Evolutionary conservation across 2,797 vertebrate species (phyloP).

Genomic region (Poecilia gillii): DNA sequence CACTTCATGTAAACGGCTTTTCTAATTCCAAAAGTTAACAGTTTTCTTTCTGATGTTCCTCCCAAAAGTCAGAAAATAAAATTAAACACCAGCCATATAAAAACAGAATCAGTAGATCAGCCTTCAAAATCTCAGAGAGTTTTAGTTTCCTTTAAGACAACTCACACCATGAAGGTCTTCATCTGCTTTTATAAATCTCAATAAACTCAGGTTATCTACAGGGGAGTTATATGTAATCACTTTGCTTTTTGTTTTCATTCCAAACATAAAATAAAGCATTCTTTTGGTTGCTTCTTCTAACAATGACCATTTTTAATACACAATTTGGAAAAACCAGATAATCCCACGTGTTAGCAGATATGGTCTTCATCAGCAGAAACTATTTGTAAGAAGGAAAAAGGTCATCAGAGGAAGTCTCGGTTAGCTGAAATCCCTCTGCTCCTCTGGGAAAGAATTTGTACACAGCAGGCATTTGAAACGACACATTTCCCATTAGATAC

Average conservation of each 20-base stretch:
- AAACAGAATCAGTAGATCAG: neutral
- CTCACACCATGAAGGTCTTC: neutral
- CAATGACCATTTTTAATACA: slow-evolving; percentile 6
- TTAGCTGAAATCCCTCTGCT: neutral
- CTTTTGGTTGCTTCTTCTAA: neutral
- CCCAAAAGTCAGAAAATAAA: neutral
- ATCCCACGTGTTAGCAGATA: slow-evolving; percentile 30
- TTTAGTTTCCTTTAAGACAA: neutral
- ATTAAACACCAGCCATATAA: neutral
- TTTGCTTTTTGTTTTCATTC: neutral
- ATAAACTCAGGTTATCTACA: neutral
- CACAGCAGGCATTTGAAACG: neutral
- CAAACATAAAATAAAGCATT: neutral
- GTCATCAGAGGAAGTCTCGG: neutral
- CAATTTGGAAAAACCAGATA: slow-evolving; percentile 9
- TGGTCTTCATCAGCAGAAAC: slow-evolving; percentile 15
- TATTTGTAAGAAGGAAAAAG: slow-evolving; percentile 6
- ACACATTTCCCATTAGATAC: slow-evolving; percentile 18
- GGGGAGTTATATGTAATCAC: neutral
- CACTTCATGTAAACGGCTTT: neutral
- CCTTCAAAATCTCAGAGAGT: neutral
- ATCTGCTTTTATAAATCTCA: neutral
- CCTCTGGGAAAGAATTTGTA: neutral
- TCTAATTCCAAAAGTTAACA: neutral
- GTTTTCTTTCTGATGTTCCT: neutral